phyloP scores from a whole-genome alignment of 1,140 invertebrate genomes.

The Agrilus planipennis region DNA sequence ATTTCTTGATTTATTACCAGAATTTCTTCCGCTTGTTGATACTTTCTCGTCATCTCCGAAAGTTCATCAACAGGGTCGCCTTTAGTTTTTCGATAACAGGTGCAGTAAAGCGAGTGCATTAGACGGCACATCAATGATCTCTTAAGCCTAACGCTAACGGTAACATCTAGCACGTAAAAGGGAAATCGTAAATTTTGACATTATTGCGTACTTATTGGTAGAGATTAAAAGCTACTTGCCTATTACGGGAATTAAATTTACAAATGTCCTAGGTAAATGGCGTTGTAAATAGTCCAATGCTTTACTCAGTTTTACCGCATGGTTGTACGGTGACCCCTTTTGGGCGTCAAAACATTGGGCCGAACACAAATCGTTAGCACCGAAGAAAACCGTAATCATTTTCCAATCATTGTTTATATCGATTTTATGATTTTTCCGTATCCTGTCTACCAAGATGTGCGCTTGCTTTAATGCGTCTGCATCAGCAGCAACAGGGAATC shows the following conservation, averaged over 20 bases:
- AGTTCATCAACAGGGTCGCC: conserved; percentile 39
- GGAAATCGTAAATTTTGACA: background rate
- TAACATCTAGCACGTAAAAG: conserved; percentile 43
- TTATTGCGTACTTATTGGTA: background rate
- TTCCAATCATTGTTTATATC: conserved; percentile 65
- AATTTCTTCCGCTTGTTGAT: conserved; percentile 49
- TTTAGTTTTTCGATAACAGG: conserved; percentile 54
- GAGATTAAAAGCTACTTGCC: conserved; percentile 37
- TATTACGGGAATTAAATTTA: conserved; percentile 64
- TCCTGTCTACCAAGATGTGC: conserved; percentile 49
- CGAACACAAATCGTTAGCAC: conserved; percentile 74
- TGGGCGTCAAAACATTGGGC: conserved; percentile 55
- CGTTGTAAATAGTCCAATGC: conserved; percentile 54
- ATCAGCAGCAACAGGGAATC: conserved; percentile 58
- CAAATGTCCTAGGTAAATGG: conserved; percentile 57
- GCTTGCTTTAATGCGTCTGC: conserved; percentile 44
- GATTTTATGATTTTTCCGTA: conserved; percentile 49
- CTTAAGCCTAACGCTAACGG: conserved; percentile 52
- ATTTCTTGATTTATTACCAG: conserved; percentile 36
- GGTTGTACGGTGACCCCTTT: conserved; percentile 44
- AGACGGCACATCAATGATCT: conserved; percentile 52
- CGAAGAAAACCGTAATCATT: conserved; percentile 75
- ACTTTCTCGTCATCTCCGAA: conserved; percentile 44
- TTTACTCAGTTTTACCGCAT: conserved; percentile 48
- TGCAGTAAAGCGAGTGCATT: conserved; percentile 56